These are phyloP conservation scores for Falco berigora DNA, from an alignment of 2,797 vertebrate species.

Conservation along the genomic window DNA sequence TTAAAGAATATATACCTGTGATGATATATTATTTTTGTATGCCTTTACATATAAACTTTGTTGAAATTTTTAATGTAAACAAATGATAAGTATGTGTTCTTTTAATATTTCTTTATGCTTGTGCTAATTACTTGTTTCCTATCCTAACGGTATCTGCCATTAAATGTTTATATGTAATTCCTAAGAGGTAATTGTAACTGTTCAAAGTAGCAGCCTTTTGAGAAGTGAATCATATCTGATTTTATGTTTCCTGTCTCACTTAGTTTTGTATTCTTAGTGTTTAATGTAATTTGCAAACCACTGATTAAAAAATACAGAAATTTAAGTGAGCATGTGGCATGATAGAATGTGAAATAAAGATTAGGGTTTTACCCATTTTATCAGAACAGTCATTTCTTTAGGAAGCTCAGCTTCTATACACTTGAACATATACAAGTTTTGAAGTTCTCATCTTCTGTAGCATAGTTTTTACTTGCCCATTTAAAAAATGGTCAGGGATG, in stretches of 20 bases:
- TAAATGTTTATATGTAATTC: not conserved
- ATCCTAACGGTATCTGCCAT: not conserved
- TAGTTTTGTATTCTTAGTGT: not conserved
- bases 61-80: not conserved
- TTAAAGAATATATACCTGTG: not conserved
- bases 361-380: not conserved
- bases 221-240: not conserved
- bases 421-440: not conserved
- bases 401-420: not conserved
- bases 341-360: not conserved
- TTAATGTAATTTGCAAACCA: not conserved
- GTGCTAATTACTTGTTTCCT: not conserved
- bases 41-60: not conserved
- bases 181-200: not conserved
- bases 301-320: not conserved
- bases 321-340: not conserved
- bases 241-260: not conserved
- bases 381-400: not conserved
- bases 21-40: not conserved
- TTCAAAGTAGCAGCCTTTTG: not conserved
- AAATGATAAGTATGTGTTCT: not conserved
- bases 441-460: not conserved
- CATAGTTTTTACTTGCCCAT: not conserved
- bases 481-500: not conserved
- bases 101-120: not conserved